Evolutionary conservation across 2,888 invertebrate genomes (phyloP), one percentile per base, ranked within the genome.

Genomic region (Noctuana brunneofusca): DNA sequence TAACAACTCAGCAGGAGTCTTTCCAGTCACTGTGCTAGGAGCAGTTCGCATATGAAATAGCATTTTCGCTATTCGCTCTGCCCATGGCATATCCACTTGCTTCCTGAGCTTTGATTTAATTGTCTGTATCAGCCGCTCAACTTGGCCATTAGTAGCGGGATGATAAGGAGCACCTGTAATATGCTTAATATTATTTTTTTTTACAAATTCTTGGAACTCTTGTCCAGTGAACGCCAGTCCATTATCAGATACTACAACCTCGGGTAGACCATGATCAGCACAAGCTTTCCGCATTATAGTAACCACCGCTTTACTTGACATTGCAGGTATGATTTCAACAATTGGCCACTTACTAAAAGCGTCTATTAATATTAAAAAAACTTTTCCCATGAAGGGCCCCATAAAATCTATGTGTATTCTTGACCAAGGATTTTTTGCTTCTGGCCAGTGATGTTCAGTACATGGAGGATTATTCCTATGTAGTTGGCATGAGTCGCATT

Each of bases 71-170:
- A 65, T 22, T 62, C 64, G 48, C 52, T 60, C 64, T 57, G 46
- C 20, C 63, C 65, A 67, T 35, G 66, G 59, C 43, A 48, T 46
- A 11, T 62, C 56, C 20, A 27, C 12, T 14, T 20, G 43, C 32
- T 59, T 60, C 16, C 65, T 64, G 12, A 68, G 41, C 49, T 69
- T 69, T 20, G 56, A 52, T 56, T 69, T 69, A 4, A 70, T 52
- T 14, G 68, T 70, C 24, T 70, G 67, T 4, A 69, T 64, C 38
- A 65, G 63, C 16, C 67, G 56, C 41, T 69, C 68, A 3, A 65
- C 65, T 18, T 65, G 59, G 0, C 69, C 68, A 56, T 69, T 68
- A 9, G 68, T 64, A 3, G 67, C 58, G 0, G 69, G 69, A 32
- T 69, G 67, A 30, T 68, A 68, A 14, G 69, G 70, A 8, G 60